These are phyloP conservation scores for Falco peregrinus DNA, from an alignment of 2,797 vertebrate species.

Conservation along the genomic window DNA sequence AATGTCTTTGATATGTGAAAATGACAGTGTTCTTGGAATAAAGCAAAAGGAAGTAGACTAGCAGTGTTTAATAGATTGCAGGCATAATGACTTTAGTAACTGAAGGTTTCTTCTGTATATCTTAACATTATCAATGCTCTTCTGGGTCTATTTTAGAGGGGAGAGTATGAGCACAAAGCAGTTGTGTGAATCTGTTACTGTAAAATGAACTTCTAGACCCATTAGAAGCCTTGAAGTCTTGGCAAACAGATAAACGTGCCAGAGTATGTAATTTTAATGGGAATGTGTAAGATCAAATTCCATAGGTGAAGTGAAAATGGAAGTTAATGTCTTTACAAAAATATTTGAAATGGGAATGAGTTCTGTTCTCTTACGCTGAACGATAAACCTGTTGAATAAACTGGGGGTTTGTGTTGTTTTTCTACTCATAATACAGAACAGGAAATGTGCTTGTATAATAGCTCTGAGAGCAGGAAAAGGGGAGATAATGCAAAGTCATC, in stretches of 20 bases:
- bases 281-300: background rate
- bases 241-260: background rate
- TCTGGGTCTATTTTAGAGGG: background rate
- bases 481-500: background rate
- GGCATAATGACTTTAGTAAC: background rate
- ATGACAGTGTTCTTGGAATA: background rate
- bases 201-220: background rate
- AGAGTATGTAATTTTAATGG: background rate
- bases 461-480: background rate
- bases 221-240: background rate
- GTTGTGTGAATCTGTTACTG: background rate
- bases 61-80: background rate
- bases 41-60: background rate
- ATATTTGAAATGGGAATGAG: background rate
- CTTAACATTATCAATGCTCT: background rate
- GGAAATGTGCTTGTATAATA: background rate
- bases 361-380: background rate
- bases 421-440: background rate
- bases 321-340: background rate
- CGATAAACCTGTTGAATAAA: background rate
- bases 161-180: background rate
- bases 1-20: background rate
- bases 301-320: background rate
- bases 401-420: background rate
- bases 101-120: background rate